These are phyloP conservation scores for Serranus cabrilla DNA, from an alignment of 2,797 vertebrate genomes.

Conservation along the genomic window DNA sequence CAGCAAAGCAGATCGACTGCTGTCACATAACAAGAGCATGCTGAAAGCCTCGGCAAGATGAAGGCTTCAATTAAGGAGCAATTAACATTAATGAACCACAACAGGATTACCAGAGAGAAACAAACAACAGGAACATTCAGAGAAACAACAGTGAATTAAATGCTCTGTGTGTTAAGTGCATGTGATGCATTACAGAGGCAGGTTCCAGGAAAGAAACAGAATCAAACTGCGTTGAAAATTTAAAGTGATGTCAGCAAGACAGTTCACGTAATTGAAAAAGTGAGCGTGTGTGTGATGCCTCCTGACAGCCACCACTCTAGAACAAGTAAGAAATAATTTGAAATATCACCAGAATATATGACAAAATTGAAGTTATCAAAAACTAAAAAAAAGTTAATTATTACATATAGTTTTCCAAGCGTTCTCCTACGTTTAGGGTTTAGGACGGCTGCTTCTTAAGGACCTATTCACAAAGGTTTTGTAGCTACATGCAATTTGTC, in stretches of 20 bases:
- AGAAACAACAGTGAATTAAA: constrained; percentile 3
- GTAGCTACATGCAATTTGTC: no score
- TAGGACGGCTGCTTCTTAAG: no score
- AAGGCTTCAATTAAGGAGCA: constrained; percentile 28
- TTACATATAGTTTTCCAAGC: no score
- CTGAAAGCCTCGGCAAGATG: constrained; percentile 8
- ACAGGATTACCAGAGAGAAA: background rate
- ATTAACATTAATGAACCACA: constrained; percentile 13
- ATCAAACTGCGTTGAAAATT: background rate
- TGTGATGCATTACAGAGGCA: background rate
- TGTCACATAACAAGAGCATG: background rate
- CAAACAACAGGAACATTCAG: background rate
- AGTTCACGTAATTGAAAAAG: no score
- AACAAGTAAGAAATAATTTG: no score
- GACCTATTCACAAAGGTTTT: no score
- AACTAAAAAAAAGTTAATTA: no score
- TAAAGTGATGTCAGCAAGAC: background rate
- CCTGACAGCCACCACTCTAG: background rate
- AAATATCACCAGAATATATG: no score
- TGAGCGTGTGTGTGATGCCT: background rate
- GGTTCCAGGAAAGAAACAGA: background rate
- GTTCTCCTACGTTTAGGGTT: no score
- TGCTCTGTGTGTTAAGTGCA: background rate
- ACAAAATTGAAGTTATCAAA: no score
- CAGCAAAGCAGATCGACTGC: background rate